Base-by-base conservation (phyloP, 1,140 invertebrate species). In the Heliconius hermathena region DNA sequence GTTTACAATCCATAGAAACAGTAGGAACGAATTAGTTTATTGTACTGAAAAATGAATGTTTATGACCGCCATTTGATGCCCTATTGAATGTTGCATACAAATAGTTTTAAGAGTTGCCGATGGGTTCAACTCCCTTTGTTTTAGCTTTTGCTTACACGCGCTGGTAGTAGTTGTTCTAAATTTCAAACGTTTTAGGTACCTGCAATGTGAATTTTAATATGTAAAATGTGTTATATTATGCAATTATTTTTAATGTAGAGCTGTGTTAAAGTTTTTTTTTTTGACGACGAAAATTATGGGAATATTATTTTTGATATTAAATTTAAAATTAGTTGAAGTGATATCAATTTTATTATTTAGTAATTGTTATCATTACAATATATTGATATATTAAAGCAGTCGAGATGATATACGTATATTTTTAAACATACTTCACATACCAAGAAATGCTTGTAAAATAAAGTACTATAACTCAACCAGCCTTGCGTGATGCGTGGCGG, bases 21-120 rank as follows among this genome's bases (percentile, higher is more conserved):
- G 91, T 91, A 93, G 91, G 90, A 89, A 87, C 79, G 82, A 88
- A 91, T 91, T 81, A 85, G 76, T 90, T 91, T 90, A 91, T 91
- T 92, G 85, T 85, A 82, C 71, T 76, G 78, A 87, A 91, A 86
- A 91, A 91, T 89, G 76, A 79, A 81, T 77, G 82, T 93, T 93
- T 93, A 93, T 84, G 84, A 88, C 77, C 26, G 70, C 8, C 73
- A 77, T 73, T 91, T 93, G 87, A 91, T 85, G 71, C 38, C 74
- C 33, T 81, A 81, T 87, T 75, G 72, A 85, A 84, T 78, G 73
- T 80, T 73, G 78, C 73, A 79, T 86, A 84, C 85, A 84, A 84
- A 83, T 87, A 83, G 84, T 87, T 84, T 84, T 81, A 85, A 87
- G 85, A 74, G 82, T 75, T 85, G 86, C 87, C 88, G 85, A 87